Evolutionary conservation across 2,888 invertebrate genomes (phyloP).

Genomic region (Dryocosmus kuriphilus): DNA sequence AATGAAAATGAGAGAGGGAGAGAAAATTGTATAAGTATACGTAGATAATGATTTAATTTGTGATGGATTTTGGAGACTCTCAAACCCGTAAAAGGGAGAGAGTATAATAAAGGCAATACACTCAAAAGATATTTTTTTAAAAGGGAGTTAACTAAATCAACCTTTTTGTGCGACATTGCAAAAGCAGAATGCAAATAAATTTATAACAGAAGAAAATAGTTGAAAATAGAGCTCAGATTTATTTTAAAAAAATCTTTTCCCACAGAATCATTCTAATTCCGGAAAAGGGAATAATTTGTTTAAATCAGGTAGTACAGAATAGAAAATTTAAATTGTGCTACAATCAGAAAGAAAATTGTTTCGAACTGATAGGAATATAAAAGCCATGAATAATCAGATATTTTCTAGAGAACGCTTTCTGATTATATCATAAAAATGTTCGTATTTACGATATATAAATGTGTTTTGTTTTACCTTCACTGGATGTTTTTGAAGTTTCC

Average conservation of each 20-base stretch:
- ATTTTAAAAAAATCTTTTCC: neutral
- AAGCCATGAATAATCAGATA: neutral
- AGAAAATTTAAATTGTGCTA: neutral
- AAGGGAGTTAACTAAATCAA: neutral
- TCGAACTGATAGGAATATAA: neutral
- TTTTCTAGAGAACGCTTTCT: neutral
- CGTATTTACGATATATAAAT: neutral
- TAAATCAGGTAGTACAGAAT: neutral
- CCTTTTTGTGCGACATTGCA: neutral
- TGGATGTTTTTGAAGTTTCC: slow-evolving; percentile 30
- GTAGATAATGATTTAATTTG: no score
- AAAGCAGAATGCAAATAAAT: neutral
- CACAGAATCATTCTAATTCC: neutral
- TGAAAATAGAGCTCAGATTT: neutral
- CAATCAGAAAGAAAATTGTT: neutral
- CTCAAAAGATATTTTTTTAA: no score
- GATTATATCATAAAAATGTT: neutral
- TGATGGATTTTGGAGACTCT: no score
- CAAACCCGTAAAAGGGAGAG: no score
- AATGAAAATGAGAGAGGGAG: no score
- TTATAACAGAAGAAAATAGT: neutral
- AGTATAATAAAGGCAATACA: no score
- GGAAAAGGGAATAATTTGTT: no score
- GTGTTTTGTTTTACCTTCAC: slow-evolving; percentile 1
- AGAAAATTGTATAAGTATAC: no score